Percentiles rank a stretch among this genome's conserved stretches.
These are phyloP conservation scores for Amblyjoppa proteus DNA, from an alignment of 2,888 invertebrate species.

Conservation along the genomic window DNA sequence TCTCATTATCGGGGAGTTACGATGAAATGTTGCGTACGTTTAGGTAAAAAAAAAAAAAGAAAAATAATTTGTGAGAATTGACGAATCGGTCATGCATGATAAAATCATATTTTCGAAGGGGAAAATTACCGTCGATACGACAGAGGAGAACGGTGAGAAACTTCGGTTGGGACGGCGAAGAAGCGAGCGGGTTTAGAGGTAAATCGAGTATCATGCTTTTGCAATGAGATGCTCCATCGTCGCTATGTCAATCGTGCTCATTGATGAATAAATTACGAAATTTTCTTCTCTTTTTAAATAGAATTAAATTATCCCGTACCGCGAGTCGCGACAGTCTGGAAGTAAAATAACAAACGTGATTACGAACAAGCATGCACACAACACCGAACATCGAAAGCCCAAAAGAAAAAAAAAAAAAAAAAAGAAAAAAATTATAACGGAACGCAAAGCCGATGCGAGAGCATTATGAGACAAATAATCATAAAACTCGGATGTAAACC, in stretches of 20 bases:
- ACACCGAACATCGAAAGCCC: constrained; percentile 80
- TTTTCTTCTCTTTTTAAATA: constrained; percentile 5
- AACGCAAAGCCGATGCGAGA: constrained; percentile 71
- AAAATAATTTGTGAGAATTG: neutral
- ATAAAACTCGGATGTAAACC: constrained; percentile 63
- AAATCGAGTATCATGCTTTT: constrained; percentile 59
- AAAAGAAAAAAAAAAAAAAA: constrained; percentile 19
- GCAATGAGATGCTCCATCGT: constrained; percentile 15
- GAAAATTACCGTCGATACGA: constrained; percentile 38
- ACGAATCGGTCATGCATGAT: constrained; percentile 42
- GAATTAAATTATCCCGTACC: constrained; percentile 54
- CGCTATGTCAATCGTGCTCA: constrained; percentile 63
- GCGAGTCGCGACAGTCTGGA: constrained; percentile 62
- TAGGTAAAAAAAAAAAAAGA: neutral
- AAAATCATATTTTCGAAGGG: constrained; percentile 19
- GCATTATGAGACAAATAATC: constrained; percentile 45
- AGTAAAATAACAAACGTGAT: constrained; percentile 59
- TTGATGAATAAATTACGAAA: constrained; percentile 43
- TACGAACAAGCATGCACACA: constrained; percentile 77
- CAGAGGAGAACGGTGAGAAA: constrained; percentile 46
- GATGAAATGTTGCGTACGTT: neutral
- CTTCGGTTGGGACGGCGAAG: constrained; percentile 47
- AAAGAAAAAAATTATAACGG: constrained; percentile 59
- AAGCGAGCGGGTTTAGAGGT: constrained; percentile 59
- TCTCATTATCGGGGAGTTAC: neutral